Base-by-base conservation (phyloP, 2,113 vertebrate genomes). In the Phaethornis superciliosus region DNA sequence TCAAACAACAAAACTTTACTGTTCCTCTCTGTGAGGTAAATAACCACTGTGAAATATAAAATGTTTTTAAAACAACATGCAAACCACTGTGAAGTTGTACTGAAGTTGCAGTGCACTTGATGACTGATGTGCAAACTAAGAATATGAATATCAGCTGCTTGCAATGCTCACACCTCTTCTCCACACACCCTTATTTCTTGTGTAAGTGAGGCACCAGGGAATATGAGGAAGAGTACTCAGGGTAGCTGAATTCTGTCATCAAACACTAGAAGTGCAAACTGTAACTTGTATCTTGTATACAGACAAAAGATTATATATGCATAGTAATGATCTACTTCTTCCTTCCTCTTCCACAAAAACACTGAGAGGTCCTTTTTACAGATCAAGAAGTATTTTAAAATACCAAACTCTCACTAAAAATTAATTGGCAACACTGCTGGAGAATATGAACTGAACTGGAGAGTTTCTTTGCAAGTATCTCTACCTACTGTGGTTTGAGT, bases 1-100 rank as follows among this genome's bases (percentile, higher is more conserved):
- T 96, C 86, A 96, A 94, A 89, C 35, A 93, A 84, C 83, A 87
- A 52, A 93, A 90, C 35, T 89, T 92, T 72, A 92, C 18, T 75
- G 88, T 78, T 90, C 85, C 10, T 52, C 51, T 70, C 76, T 90
- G 22, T 65, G 83, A 93, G 32, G 92, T 86, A 93, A 94, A 70
- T 60, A 95, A 94, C 51, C 51, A 83, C 37, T 74, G 68, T 32
- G 40, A 81, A 92, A 26, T 67, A 78, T 27, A 84, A 70, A 80
- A 72, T 59, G 20, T 63, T 93, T 93, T 86, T 59, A 71, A 95
- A 91, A 78, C 7, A 75, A 70, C 0, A 1, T 47, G 47, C 42
- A 78, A 81, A 83, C 49, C 33, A 49, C 64, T 74, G 55, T 6
- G 4, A 84, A 93, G 30, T 32, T 75, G 72, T 40, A 59, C 44